Evolutionary conservation across 2,113 vertebrate species (phyloP).

Genomic region (Gadus chalcogrammus): DNA sequence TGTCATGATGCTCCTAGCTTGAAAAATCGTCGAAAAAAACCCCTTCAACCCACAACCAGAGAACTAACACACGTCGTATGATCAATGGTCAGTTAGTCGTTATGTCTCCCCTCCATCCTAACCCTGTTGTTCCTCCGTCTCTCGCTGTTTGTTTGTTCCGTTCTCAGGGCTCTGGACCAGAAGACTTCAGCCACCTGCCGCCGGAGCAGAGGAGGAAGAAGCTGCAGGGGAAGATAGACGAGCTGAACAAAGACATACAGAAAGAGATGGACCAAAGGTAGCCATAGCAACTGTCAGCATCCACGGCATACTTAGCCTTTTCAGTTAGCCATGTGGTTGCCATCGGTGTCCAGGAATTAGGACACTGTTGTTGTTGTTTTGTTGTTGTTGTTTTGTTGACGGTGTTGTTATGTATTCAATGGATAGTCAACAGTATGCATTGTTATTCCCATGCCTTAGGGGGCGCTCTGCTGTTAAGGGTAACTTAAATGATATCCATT

Average conservation of each 20-base stretch:
- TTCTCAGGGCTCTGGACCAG: conserved; percentile 85
- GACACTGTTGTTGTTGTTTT: neutral
- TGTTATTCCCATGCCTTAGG: too few relatives aligned
- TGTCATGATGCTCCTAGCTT: too few relatives aligned
- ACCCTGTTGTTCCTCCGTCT: conserved; percentile 8
- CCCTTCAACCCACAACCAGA: too few relatives aligned
- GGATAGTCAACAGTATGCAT: too few relatives aligned
- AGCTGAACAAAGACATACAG: conserved; percentile 91
- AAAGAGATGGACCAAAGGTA: conserved; percentile 97
- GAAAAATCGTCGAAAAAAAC: too few relatives aligned
- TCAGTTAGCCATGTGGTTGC: too few relatives aligned
- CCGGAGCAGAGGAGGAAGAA: conserved; percentile 97
- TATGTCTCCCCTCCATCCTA: conserved; percentile 1
- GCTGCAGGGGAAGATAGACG: conserved; percentile 92
- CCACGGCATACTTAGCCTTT: too few relatives aligned
- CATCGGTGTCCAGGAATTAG: neutral
- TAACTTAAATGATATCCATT: too few relatives aligned
- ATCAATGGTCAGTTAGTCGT: neutral
- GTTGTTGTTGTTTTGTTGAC: too few relatives aligned
- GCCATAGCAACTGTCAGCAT: neutral
- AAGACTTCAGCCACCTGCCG: conserved; percentile 97
- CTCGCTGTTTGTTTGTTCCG: too few relatives aligned
- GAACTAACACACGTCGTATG: neutral
- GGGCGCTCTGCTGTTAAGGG: too few relatives aligned
- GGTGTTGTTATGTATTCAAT: too few relatives aligned